These are phyloP conservation scores for Eretmocerus hayati DNA, from an alignment of 2,888 invertebrate genomes.

Conservation along the genomic window DNA sequence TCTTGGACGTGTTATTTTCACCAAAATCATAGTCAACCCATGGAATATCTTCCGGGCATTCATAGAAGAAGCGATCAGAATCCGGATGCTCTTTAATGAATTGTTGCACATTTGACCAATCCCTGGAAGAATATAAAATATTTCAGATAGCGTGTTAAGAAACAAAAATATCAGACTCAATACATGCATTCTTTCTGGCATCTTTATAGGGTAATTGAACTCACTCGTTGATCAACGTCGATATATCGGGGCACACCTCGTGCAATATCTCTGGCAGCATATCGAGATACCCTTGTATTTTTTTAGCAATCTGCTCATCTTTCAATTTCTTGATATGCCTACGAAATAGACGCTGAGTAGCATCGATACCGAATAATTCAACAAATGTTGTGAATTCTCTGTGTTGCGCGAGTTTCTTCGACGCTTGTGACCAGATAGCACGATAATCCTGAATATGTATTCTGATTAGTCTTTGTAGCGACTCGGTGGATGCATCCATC, in stretches of 20 bases:
- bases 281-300: constrained; percentile 70
- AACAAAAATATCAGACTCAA: too few species aligned
- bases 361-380: constrained; percentile 82
- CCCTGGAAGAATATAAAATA: too few species aligned
- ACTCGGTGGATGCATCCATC: constrained; percentile 83
- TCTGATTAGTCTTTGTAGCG: constrained; percentile 79
- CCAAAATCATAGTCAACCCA: constrained; percentile 69
- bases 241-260: constrained; percentile 70
- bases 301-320: constrained; percentile 71
- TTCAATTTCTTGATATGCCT: constrained; percentile 73
- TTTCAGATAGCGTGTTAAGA: too few species aligned
- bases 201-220: constrained; percentile 23
- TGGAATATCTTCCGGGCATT: constrained; percentile 67
- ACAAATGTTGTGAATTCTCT: constrained; percentile 85
- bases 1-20: constrained; percentile 66
- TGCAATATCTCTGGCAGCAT: constrained; percentile 69
- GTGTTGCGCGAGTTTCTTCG: constrained; percentile 77
- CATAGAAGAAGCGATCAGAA: constrained; percentile 87
- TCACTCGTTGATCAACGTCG: constrained; percentile 44
- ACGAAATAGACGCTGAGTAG: constrained; percentile 70
- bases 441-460: constrained; percentile 76
- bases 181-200: too few species aligned
- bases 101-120: constrained; percentile 82
- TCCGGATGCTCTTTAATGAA: constrained; percentile 87
- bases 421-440: constrained; percentile 80